Evolutionary conservation across 2,797 vertebrate species (phyloP).

Genomic region (Pygocentrus nattereri): DNA sequence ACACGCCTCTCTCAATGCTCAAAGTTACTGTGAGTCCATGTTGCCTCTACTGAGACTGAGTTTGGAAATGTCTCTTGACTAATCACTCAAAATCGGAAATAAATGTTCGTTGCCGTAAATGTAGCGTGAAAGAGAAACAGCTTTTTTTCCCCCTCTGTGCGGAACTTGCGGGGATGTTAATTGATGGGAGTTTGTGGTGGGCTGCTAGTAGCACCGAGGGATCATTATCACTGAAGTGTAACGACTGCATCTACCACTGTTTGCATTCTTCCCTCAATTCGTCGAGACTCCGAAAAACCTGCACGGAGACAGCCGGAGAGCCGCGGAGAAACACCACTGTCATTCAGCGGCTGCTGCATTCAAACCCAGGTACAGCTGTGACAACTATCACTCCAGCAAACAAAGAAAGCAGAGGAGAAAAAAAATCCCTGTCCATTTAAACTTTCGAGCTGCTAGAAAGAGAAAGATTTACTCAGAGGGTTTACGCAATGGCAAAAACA

Average conservation of each 20-base stretch:
- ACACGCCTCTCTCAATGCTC: not conserved
- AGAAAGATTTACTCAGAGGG: conserved; percentile 63
- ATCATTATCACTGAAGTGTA: conserved; percentile 84
- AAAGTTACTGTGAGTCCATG: conserved; percentile 69
- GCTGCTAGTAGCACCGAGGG: conserved; percentile 80
- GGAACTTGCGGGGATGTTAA: conserved; percentile 77
- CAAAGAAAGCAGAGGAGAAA: conserved; percentile 1
- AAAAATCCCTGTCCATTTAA: conserved; percentile 15
- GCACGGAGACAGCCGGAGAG: conserved; percentile 13
- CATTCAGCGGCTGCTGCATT: conserved; percentile 43
- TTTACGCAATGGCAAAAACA: conserved; percentile 68
- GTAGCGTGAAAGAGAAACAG: conserved; percentile 81
- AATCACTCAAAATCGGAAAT: conserved; percentile 81
- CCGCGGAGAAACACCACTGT: conserved; percentile 53
- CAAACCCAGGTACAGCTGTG: conserved; percentile 10
- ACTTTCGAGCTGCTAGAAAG: conserved; percentile 54
- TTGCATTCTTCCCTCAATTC: conserved; percentile 69
- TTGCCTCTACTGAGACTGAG: conserved; percentile 50
- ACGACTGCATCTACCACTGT: conserved; percentile 83
- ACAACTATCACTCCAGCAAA: conserved; percentile 4
- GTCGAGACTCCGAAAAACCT: conserved; percentile 23
- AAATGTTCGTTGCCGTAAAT: conserved; percentile 82
- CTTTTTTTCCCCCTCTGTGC: conserved; percentile 59
- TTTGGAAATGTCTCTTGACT: conserved; percentile 76
- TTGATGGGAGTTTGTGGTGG: conserved; percentile 85